Percentiles rank a stretch among this genome's conserved stretches.
phyloP scores from a whole-genome alignment of 2,888 invertebrate genomes.

The Drosophila peninsularis region DNA sequence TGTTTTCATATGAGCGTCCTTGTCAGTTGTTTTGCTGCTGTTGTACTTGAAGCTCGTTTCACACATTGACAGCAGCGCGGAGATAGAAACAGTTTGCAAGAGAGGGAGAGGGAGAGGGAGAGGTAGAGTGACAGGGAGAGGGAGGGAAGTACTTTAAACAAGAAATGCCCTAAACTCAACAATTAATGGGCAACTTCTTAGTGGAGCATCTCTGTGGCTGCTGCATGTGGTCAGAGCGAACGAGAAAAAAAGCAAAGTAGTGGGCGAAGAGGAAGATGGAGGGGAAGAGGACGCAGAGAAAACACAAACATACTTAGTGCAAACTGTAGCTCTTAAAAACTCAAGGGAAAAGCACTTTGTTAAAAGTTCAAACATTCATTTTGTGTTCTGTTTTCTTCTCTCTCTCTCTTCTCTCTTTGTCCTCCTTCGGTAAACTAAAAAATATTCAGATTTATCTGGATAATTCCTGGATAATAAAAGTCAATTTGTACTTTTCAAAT shows the following conservation, averaged over 20 bases:
- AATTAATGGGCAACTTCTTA: conserved; percentile 21
- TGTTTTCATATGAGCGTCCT: conserved; percentile 79
- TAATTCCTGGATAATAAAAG: neutral
- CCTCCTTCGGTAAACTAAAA: neutral
- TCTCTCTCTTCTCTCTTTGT: neutral
- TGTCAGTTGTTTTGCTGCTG: conserved; percentile 56
- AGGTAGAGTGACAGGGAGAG: neutral
- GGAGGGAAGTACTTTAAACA: conserved; percentile 1
- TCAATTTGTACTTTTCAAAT: neutral
- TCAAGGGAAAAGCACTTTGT: conserved; percentile 6
- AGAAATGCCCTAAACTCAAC: conserved; percentile 37
- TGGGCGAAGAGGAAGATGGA: neutral
- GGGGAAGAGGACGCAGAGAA: neutral
- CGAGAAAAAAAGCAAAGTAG: neutral
- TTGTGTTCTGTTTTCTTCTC: neutral
- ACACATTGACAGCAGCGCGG: conserved; percentile 56
- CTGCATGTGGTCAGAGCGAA: conserved; percentile 3
- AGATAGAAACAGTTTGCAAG: neutral
- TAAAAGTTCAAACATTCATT: conserved; percentile 3
- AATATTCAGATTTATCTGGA: neutral
- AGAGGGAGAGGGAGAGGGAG: neutral
- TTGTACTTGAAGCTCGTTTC: conserved; percentile 74
- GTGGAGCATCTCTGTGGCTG: conserved; percentile 1
- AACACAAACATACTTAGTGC: conserved; percentile 2
- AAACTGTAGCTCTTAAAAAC: conserved; percentile 2